Base-by-base conservation (phyloP, 2,113 vertebrate species). In the Polypterus bichir region DNA sequence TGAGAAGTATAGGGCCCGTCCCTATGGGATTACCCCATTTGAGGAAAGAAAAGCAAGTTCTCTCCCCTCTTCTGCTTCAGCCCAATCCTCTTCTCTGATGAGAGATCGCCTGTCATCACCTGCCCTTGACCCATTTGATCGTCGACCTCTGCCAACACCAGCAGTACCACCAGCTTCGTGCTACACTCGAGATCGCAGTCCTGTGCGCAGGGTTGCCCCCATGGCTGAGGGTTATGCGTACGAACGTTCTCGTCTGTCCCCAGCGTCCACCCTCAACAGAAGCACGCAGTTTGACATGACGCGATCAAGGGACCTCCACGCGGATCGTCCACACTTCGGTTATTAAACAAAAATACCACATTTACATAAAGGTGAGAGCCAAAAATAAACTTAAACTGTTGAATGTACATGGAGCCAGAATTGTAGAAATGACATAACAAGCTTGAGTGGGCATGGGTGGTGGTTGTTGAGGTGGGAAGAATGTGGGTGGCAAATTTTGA, bases 1-100 rank as follows among this genome's bases (percentile, higher is more conserved):
- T 74, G 94, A 97, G 86, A 93, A 92, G 67, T 97, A 93, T 83
- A 90, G 93, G 70, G 92, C 92, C 75, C 89, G 89, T 75, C 81
- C 92, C 67, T 91, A 86, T 3, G 83, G 83, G 74, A 85, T 86
- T 78, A 84, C 87, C 83, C 85, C 90, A 83, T 95, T 86, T 0
- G 87, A 91, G 63, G 91, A 92, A 65, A 89, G 89, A 62, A 88
- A 83, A 76, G 83, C 87, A 72, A 86, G 87, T 74, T 84, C 84
- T 70, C 82, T 86, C 73, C 76, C 83, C 72, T 81, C 83, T 69
- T 74, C 85, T 69, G 83, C 83, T 69, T 74, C 85, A 69, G 83
- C 74, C 68, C 61, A 71, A 61, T 27, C 77, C n/a, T 73, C 77
- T 67, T 69, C 78, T 70, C 70, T 82, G 73, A 83, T 89, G 73